Conservation (phyloP, 2,888 invertebrate genomes). For the Alloplasta piceator region DNA sequence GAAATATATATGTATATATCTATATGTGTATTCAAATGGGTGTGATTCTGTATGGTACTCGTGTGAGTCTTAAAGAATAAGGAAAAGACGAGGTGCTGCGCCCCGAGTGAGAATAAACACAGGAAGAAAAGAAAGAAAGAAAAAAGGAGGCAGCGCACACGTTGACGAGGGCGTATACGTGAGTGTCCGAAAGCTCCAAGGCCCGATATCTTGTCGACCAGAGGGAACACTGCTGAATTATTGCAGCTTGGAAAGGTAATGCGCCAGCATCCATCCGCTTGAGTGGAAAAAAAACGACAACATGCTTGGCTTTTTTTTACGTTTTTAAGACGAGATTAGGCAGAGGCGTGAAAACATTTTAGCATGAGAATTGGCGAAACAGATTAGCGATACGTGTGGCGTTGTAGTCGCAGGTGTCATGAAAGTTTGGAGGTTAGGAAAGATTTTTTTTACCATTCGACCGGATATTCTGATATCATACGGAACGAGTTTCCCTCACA, state of each 20-base stretch:
- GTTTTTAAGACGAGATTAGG: background rate
- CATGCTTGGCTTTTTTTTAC: background rate
- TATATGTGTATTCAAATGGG: background rate
- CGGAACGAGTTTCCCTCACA: too few relatives aligned
- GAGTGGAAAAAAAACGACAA: background rate
- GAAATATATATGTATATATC: constrained; percentile 32
- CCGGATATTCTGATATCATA: background rate
- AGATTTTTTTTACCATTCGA: background rate
- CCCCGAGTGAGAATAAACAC: constrained; percentile 16
- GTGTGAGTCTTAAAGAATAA: constrained; percentile 14
- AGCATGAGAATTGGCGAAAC: background rate
- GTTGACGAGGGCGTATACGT: constrained; percentile 26
- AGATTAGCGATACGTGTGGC: background rate
- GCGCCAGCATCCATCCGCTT: background rate
- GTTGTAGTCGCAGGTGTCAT: too few relatives aligned
- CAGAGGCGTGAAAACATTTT: constrained; percentile 14
- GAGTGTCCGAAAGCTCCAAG: constrained; percentile 39
- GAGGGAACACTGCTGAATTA: constrained; percentile 50
- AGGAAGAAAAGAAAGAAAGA: background rate
- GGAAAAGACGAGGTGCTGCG: constrained; percentile 44
- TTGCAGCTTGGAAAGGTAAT: constrained; percentile 51
- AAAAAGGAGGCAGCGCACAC: constrained; percentile 5
- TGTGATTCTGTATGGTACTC: background rate
- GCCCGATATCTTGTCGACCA: constrained; percentile 48
- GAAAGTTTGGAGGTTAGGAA: too few relatives aligned